Conservation (phyloP, 2,888 invertebrate species). For the Cryptus armator region DNA sequence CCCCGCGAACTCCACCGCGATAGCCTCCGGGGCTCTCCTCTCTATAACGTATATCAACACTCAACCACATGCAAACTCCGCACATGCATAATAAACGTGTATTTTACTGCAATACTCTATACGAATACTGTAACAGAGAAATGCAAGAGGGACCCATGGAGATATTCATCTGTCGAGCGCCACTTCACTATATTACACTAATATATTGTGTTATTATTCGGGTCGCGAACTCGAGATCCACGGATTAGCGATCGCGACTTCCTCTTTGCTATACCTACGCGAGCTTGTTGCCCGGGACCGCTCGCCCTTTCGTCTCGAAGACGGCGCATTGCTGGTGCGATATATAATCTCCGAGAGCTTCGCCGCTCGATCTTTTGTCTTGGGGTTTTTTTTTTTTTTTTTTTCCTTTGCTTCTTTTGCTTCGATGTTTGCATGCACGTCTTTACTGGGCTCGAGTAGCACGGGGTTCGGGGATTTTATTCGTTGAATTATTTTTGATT, state of each 20-base stretch:
- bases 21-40: slow-evolving; percentile 14
- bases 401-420: slow-evolving; percentile 37
- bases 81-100: neutral
- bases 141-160: slow-evolving; percentile 56
- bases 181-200: slow-evolving; percentile 76
- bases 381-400: slow-evolving; percentile 37
- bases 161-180: slow-evolving; percentile 74
- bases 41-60: slow-evolving; percentile 13
- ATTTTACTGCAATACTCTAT: slow-evolving; percentile 1
- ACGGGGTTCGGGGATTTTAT: neutral
- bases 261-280: slow-evolving; percentile 49
- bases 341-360: slow-evolving; percentile 1
- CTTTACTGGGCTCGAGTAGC: slow-evolving; percentile 18
- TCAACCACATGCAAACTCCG: neutral
- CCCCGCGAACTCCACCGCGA: slow-evolving; percentile 48
- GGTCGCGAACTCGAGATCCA: slow-evolving; percentile 75
- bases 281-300: slow-evolving; percentile 48
- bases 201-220: slow-evolving; percentile 77
- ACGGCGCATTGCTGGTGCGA: neutral
- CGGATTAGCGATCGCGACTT: slow-evolving; percentile 71
- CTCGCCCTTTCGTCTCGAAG: slow-evolving; percentile 38
- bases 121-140: slow-evolving; percentile 52
- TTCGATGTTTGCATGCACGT: slow-evolving; percentile 40
- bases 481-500: slow-evolving; percentile 16
- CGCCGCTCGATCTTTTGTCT: slow-evolving; percentile 46